These are phyloP conservation scores for Drosophila chauvacae DNA, from an alignment of 1,140 invertebrate genomes.

Conservation along the genomic window DNA sequence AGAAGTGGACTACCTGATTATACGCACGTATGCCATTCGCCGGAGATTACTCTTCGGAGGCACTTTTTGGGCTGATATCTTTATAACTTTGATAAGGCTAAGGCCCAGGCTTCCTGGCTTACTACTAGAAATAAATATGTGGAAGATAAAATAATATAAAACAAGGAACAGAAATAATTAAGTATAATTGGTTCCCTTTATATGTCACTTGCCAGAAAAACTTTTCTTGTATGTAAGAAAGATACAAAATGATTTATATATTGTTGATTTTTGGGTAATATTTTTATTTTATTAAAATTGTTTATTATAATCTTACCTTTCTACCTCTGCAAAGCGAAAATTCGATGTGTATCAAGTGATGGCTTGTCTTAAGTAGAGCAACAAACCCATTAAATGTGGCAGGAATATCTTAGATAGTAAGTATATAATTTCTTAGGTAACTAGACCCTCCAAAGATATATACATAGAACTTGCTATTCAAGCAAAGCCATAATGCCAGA, in stretches of 20 bases:
- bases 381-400: slow-evolving; percentile 4
- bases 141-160: not conserved
- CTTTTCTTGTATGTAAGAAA: not conserved
- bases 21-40: slow-evolving; percentile 29
- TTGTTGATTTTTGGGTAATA: too few relatives aligned
- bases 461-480: slow-evolving; percentile 26
- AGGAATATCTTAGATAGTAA: slow-evolving; percentile 2
- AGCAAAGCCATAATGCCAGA: slow-evolving; percentile 15
- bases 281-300: too few relatives aligned
- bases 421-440: not conserved
- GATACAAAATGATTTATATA: too few relatives aligned
- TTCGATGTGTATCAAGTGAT: not conserved
- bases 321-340: not conserved
- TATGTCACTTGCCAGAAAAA: not conserved
- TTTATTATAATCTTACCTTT: too few relatives aligned
- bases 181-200: too few relatives aligned
- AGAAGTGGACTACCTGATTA: slow-evolving; percentile 17
- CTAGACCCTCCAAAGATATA: slow-evolving; percentile 14
- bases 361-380: slow-evolving; percentile 2
- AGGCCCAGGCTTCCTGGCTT: not conserved
- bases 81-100: slow-evolving; percentile 4
- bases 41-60: slow-evolving; percentile 3
- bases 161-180: too few relatives aligned
- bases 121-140: not conserved
- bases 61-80: not conserved